These are phyloP conservation scores for Stenurella melanura DNA, from an alignment of 2,888 invertebrate genomes.

Conservation along the genomic window DNA sequence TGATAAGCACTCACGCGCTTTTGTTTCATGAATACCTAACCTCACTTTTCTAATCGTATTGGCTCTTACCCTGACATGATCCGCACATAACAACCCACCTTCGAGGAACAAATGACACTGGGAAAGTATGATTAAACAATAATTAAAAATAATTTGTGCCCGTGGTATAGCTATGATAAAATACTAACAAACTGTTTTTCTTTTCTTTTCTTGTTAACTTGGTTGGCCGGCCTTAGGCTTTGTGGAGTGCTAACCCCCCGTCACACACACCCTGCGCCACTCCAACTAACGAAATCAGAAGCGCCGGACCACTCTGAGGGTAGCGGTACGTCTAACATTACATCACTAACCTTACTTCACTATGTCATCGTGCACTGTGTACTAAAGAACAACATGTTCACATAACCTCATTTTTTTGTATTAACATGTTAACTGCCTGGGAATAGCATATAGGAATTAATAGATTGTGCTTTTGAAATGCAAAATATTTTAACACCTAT, in stretches of 20 bases:
- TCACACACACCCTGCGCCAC: slow-evolving; percentile 62
- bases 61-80: not conserved
- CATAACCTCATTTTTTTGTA: slow-evolving; percentile 39
- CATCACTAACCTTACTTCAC: slow-evolving; percentile 69
- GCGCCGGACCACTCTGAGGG: slow-evolving; percentile 69
- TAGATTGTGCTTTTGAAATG: not conserved
- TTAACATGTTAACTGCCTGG: slow-evolving; percentile 24
- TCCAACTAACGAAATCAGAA: slow-evolving; percentile 68
- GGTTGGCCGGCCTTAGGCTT: slow-evolving; percentile 78
- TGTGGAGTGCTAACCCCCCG: slow-evolving; percentile 81
- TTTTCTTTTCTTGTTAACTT: slow-evolving; percentile 74
- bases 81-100: not conserved
- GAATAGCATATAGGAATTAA: not conserved
- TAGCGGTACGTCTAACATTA: slow-evolving; percentile 72
- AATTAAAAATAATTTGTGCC: slow-evolving; percentile 49
- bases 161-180: slow-evolving; percentile 66
- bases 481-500: not conserved
- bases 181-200: slow-evolving; percentile 73
- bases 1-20: too few relatives aligned
- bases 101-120: slow-evolving; percentile 43
- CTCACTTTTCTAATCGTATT: slow-evolving; percentile 3
- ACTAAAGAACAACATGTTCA: slow-evolving; percentile 53
- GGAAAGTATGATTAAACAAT: slow-evolving; percentile 26
- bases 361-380: slow-evolving; percentile 60
- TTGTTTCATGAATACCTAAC: not conserved